phyloP scores from a whole-genome alignment of 2,797 vertebrate species.

The Syngnathus rostellatus region DNA sequence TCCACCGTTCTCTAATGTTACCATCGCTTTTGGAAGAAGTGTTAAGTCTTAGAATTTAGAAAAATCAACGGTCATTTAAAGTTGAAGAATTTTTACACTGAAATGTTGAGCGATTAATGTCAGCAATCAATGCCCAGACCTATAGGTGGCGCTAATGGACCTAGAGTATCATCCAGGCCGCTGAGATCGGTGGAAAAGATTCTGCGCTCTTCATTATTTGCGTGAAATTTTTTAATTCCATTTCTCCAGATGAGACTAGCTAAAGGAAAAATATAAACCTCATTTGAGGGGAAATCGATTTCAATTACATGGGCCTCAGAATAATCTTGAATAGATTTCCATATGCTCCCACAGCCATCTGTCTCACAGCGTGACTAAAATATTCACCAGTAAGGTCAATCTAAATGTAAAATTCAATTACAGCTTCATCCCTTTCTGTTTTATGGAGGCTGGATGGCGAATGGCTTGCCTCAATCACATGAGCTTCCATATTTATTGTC shows the following conservation, averaged over 20 bases:
- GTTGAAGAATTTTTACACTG: too few species aligned
- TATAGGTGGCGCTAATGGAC: neutral
- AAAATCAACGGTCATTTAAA: too few species aligned
- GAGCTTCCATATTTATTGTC: conserved; percentile 22
- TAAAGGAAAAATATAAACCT: conserved; percentile 4
- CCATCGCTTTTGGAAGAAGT: neutral
- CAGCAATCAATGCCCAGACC: too few species aligned
- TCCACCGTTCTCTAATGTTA: neutral
- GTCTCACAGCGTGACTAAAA: conserved; percentile 28
- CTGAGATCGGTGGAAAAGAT: neutral
- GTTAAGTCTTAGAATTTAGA: too few species aligned
- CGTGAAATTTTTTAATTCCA: conserved; percentile 28
- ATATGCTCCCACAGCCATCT: conserved; percentile 15
- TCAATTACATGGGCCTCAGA: conserved; percentile 34
- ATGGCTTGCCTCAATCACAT: neutral
- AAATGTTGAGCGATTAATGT: neutral
- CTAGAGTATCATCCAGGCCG: neutral
- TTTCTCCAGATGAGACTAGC: conserved; percentile 24
- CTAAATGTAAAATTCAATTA: conserved; percentile 29
- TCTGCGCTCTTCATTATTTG: neutral
- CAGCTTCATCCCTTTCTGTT: conserved; percentile 14
- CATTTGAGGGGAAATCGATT: conserved; percentile 32
- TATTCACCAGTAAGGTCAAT: conserved; percentile 23
- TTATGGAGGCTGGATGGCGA: neutral
- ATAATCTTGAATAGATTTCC: conserved; percentile 22